A percentile compares a stretch with the other conserved stretches of the same genome.
These are phyloP conservation scores for Catonia carolina DNA, from an alignment of 2,888 invertebrate genomes.

Conservation along the genomic window DNA sequence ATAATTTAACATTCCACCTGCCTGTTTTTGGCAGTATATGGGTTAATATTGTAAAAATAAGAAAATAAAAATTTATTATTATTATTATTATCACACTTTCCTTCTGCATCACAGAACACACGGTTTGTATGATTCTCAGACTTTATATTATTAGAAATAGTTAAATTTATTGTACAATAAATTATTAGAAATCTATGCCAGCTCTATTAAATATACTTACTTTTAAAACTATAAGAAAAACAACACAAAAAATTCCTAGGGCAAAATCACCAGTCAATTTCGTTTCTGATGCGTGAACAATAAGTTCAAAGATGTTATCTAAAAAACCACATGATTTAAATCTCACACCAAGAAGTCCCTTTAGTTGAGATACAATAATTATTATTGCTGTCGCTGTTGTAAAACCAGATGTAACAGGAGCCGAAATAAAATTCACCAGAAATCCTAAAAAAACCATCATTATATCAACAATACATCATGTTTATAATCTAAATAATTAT, in stretches of 20 bases:
- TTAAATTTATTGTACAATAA: too few species aligned
- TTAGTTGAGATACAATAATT: slow-evolving; percentile 66
- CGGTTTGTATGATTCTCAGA: too few species aligned
- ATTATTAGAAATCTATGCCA: too few species aligned
- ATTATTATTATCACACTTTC: too few species aligned
- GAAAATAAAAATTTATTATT: too few species aligned
- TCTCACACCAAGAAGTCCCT: slow-evolving; percentile 61
- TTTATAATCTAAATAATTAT: too few species aligned
- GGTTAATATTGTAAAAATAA: too few species aligned
- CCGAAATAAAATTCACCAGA: slow-evolving; percentile 75
- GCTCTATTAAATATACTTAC: too few species aligned
- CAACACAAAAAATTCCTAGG: slow-evolving; percentile 59
- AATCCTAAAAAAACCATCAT: slow-evolving; percentile 53
- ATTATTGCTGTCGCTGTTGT: slow-evolving; percentile 77
- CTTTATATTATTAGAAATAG: too few species aligned
- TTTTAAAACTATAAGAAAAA: slow-evolving; percentile 57
- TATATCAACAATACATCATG: background rate
- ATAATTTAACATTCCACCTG: too few species aligned
- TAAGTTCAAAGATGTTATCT: slow-evolving; percentile 51
- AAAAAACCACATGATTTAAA: slow-evolving; percentile 60
- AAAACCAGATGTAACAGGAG: slow-evolving; percentile 76
- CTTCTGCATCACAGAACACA: too few species aligned
- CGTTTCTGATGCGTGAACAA: slow-evolving; percentile 46
- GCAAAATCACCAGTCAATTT: slow-evolving; percentile 52
- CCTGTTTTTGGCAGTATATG: too few species aligned